Evolutionary conservation across 2,113 vertebrate species (phyloP), one percentile per base, ranked within the genome.

Genomic region (Hippocampus barbouri): DNA sequence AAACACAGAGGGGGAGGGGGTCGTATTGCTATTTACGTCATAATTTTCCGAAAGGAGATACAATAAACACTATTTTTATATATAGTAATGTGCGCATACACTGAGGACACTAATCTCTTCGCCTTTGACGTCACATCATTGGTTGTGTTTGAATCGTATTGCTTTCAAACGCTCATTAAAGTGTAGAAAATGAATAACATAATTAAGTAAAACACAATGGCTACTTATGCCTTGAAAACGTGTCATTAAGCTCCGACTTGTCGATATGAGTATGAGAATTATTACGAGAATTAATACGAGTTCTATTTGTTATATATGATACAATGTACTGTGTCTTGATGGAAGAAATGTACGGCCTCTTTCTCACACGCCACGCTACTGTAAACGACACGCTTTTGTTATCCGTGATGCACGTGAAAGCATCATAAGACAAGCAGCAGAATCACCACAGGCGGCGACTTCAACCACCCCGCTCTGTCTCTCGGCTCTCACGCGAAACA

Each of bases 401-500:
- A 3, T 66, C n/a, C 57, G 21, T 21, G 5, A 49, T 2, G 78
- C 7, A 47, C 71, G 0, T 79, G 81, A 89, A 88, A 0, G 85
- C 81, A 62, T 61, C 85, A 75, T 6, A 10, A 59, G 21, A 66
- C 18, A 64, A 49, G 53, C 38, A 0, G 12, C 40, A 62, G 60
- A 43, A 7, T 72, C 76, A 53, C 67, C 3, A 30, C 80, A 77
- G 77, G 84, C 84, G 81, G 84, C 21, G 83, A 83, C 83, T 86
- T 80, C 8, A 81, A 70, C 75, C 7, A 41, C 53, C 12, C 38
- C 0, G 5, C 20, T 16, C n/a, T 66, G 38, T 23, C 18, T 45
- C 12, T 56, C 54, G 54, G 54, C 54, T 59, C 14, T 59, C 57
- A 27, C 23, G 7, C 25, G 16, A 5, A 16, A 34, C 57, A 4